phyloP scores from a whole-genome alignment of 2,888 invertebrate genomes.

The Cheilosia impressa region DNA sequence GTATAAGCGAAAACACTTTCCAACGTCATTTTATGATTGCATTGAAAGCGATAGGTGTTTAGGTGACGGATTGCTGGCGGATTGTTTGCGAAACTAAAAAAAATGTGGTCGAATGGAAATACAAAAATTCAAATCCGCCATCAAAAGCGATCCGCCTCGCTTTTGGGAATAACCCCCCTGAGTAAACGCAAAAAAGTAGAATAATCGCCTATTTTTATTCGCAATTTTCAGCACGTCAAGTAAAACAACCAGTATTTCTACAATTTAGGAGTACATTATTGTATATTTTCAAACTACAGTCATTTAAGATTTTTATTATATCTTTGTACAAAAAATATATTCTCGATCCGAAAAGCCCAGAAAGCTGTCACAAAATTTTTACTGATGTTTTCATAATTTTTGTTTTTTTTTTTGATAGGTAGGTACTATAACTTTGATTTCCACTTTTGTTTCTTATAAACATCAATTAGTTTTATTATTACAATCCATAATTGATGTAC shows the following conservation, averaged over 20 bases:
- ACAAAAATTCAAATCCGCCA: too few relatives aligned
- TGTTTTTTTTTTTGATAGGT: too few relatives aligned
- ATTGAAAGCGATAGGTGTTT: too few relatives aligned
- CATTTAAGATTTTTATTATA: slow-evolving; percentile 46
- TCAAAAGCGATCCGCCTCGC: too few relatives aligned
- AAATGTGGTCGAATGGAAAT: too few relatives aligned
- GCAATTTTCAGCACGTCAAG: not conserved
- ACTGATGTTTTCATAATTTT: slow-evolving; percentile 13
- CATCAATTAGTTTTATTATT: slow-evolving; percentile 54
- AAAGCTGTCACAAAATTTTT: slow-evolving; percentile 63
- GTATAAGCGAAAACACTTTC: too few relatives aligned
- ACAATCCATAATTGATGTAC: slow-evolving; percentile 35
- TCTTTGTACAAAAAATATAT: slow-evolving; percentile 74
- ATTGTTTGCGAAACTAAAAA: too few relatives aligned
- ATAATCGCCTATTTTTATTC: too few relatives aligned
- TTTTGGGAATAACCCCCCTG: too few relatives aligned
- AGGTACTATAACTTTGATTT: slow-evolving; percentile 23
- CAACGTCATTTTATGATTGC: too few relatives aligned
- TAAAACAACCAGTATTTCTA: slow-evolving; percentile 37
- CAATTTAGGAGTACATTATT: slow-evolving; percentile 63
- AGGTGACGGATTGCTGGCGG: too few relatives aligned
- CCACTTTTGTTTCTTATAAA: slow-evolving; percentile 56
- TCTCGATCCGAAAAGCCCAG: slow-evolving; percentile 66
- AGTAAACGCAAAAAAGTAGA: too few relatives aligned
- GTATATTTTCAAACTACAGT: slow-evolving; percentile 71